A percentile compares a stretch with the other conserved stretches of the same genome.
phyloP scores from a whole-genome alignment of 1,140 invertebrate genomes.

The Pentalonia nigronervosa region DNA sequence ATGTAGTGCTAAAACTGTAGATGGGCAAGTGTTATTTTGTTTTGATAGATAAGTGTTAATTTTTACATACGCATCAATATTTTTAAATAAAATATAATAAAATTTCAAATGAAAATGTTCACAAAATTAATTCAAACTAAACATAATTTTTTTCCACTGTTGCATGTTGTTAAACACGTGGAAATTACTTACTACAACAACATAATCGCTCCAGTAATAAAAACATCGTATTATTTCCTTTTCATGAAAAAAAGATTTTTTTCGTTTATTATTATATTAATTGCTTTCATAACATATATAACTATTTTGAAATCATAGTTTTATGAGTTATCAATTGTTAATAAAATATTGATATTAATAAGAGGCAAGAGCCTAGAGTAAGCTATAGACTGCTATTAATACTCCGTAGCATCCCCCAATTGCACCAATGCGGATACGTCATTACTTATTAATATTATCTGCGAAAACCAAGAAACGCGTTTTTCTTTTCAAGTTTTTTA shows the following conservation, averaged over 20 bases:
- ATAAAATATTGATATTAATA: neutral
- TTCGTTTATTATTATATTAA: no score
- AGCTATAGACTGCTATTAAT: no score
- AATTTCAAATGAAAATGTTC: neutral
- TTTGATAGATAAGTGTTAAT: neutral
- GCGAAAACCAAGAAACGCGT: neutral
- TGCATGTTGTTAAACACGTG: no score
- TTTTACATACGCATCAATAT: neutral
- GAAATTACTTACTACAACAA: no score
- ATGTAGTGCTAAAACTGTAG: no score
- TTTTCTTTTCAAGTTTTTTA: neutral
- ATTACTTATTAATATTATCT: neutral
- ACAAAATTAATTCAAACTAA: no score
- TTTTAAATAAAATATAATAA: neutral
- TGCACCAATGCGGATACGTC: neutral
- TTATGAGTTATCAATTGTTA: neutral
- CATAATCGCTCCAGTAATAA: no score
- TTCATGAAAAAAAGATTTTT: no score
- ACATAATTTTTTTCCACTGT: no score
- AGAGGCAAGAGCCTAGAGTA: neutral
- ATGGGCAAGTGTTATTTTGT: neutral
- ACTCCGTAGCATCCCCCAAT: neutral
- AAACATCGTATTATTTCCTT: no score
- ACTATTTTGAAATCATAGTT: neutral
- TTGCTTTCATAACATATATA: no score